Percentiles rank a stretch among this genome's conserved stretches.
Evolutionary conservation across 2,888 invertebrate genomes (phyloP).

Genomic region (Drosophila buzzatii): DNA sequence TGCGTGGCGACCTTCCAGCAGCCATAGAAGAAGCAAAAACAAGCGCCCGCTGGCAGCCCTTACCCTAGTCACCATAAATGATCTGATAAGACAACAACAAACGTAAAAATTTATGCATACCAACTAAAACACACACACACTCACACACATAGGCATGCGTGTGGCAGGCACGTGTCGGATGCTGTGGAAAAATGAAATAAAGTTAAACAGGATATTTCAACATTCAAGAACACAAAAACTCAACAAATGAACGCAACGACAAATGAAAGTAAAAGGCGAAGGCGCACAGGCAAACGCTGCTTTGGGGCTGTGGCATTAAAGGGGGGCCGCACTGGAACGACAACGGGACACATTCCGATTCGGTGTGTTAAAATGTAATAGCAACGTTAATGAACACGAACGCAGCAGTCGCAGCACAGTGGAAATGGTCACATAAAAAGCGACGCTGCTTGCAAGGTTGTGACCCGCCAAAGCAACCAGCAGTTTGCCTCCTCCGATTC

Average conservation of each 20-base stretch:
- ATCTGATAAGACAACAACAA: slow-evolving; percentile 80
- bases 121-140: slow-evolving; percentile 64
- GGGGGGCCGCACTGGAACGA: slow-evolving; percentile 32
- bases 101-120: slow-evolving; percentile 79
- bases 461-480: slow-evolving; percentile 17
- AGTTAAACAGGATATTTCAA: slow-evolving; percentile 80
- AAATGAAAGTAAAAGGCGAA: slow-evolving; percentile 73
- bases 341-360: slow-evolving; percentile 78
- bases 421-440: slow-evolving; percentile 79
- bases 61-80: slow-evolving; percentile 59
- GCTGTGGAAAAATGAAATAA: slow-evolving; percentile 79
- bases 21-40: not conserved
- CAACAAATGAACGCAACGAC: slow-evolving; percentile 66
- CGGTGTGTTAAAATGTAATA: slow-evolving; percentile 79
- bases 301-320: not conserved
- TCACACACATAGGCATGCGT: slow-evolving; percentile 15
- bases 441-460: slow-evolving; percentile 38
- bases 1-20: slow-evolving; percentile 54
- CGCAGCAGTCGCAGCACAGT: slow-evolving; percentile 72
- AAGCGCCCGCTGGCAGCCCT: not conserved
- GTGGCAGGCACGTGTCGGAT: slow-evolving; percentile 72
- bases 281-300: slow-evolving; percentile 9
- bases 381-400: slow-evolving; percentile 80
- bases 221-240: slow-evolving; percentile 64
- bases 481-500: not conserved